phyloP scores from a whole-genome alignment of 2,797 vertebrate species.

The Buphagus erythrorhynchus region DNA sequence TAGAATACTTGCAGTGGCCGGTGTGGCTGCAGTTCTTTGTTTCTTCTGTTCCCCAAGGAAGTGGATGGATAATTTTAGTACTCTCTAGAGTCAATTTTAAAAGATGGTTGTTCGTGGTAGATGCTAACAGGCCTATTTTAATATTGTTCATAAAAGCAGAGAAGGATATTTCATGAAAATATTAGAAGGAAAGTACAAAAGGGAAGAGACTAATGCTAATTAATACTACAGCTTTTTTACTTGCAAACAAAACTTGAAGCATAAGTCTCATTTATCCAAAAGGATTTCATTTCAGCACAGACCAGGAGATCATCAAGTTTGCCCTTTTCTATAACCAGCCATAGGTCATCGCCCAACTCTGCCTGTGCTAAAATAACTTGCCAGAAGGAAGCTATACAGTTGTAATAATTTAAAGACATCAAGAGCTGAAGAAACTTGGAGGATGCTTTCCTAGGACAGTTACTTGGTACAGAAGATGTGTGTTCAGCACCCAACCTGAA shows the following conservation, averaged over 20 bases:
- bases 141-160: neutral
- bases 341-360: neutral
- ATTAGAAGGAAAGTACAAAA: neutral
- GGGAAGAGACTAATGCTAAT: neutral
- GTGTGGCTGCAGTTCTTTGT: neutral
- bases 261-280: neutral
- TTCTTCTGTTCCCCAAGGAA: neutral
- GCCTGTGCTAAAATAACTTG: neutral
- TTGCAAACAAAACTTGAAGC: neutral
- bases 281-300: neutral
- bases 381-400: neutral
- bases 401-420: neutral
- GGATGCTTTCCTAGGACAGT: neutral
- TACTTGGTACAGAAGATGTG: neutral
- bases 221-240: neutral
- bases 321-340: neutral
- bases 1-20: neutral
- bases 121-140: neutral
- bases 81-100: neutral
- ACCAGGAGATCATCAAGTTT: neutral
- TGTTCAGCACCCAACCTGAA: neutral
- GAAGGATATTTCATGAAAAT: neutral
- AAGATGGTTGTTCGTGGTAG: neutral
- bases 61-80: neutral
- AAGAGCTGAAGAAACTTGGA: neutral